Evolutionary conservation across 2,113 vertebrate genomes (phyloP), one percentile per base, ranked within the genome.

Genomic region (Colius striatus): DNA sequence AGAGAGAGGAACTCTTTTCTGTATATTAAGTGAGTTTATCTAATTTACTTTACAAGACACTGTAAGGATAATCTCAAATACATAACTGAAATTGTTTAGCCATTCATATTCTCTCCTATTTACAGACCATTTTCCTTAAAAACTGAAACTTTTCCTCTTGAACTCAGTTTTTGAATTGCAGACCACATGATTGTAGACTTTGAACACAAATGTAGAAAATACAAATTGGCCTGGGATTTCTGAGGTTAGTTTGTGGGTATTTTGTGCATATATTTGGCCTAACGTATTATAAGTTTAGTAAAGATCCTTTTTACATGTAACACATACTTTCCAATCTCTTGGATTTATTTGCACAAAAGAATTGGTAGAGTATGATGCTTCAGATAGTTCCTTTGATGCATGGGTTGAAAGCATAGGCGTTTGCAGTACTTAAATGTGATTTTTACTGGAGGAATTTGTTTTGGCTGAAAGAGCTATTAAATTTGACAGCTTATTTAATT

Each of bases 201-300:
- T 10, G 9, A 48, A 38, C 9, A 9, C 8, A 61, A 57, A 50
- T 0, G 0, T 2, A 57, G 26, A 54, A 80, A 80, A 62, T 36
- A 0, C 47, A 63, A 53, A 50, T 41, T 73, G 45, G 12, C 30
- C 5, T 12, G 1, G 1, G 65, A 77, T 34, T 71, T 77, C n/a
- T 25, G 19, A 84, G 29, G 9, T 17, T 83, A 79, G 10, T 34
- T 60, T 2, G 13, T 38, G 41, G 13, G 13, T 41, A 20, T 73
- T 12, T 55, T 47, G 29, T 43, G 17, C 26, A 3, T 43, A 5
- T 6, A 5, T 32, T 54, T 55, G 6, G 5, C 13, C 22, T 73
- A 27, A 51, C 74, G 7, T 57, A 14, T 54, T 62, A 11, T 10
- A 45, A 65, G 2, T 65, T 81, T 53, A 48, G 16, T 34, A 71